Conservation (phyloP, 2,888 invertebrate species). For the Scelioninae gen. 1 region DNA sequence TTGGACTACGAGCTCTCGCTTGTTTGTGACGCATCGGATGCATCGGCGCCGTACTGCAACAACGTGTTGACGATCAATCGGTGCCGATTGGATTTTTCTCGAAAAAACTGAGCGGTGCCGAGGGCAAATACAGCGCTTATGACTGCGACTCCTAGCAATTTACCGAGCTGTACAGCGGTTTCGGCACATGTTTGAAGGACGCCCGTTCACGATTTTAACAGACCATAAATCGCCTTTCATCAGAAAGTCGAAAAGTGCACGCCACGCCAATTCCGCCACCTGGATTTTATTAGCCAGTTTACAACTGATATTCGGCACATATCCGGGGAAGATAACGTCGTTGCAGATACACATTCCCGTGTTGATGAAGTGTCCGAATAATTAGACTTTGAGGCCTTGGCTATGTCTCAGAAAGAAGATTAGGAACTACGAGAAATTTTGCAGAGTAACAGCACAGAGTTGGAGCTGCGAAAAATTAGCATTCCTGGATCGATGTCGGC, state of each 20-base stretch:
- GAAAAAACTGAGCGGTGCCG: neutral
- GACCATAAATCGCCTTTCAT: constrained; percentile 16
- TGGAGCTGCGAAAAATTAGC: neutral
- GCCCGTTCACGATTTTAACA: no score
- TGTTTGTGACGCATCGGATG: constrained; percentile 18
- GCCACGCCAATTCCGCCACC: constrained; percentile 19
- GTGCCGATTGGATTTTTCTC: no score
- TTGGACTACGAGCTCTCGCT: constrained; percentile 4
- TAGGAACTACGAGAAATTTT: no score
- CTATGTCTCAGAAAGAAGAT: constrained; percentile 26
- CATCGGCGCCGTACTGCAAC: constrained; percentile 20
- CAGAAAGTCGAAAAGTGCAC: constrained; percentile 17
- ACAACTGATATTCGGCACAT: constrained; percentile 22
- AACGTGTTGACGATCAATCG: neutral
- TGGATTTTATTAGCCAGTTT: no score
- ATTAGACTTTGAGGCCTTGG: constrained; percentile 6
- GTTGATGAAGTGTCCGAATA: constrained; percentile 9
- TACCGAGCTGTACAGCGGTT: constrained; percentile 8
- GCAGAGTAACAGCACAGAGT: neutral
- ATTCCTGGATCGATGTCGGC: neutral
- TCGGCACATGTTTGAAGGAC: constrained; percentile 15
- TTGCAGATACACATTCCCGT: constrained; percentile 8
- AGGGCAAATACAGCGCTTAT: constrained; percentile 16
- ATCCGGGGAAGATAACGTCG: constrained; percentile 24
- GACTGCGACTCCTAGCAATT: constrained; percentile 13